A percentile compares a stretch with the other conserved stretches of the same genome.
These are phyloP conservation scores for Pheosia tremula DNA, from an alignment of 2,888 invertebrate species.

Conservation along the genomic window DNA sequence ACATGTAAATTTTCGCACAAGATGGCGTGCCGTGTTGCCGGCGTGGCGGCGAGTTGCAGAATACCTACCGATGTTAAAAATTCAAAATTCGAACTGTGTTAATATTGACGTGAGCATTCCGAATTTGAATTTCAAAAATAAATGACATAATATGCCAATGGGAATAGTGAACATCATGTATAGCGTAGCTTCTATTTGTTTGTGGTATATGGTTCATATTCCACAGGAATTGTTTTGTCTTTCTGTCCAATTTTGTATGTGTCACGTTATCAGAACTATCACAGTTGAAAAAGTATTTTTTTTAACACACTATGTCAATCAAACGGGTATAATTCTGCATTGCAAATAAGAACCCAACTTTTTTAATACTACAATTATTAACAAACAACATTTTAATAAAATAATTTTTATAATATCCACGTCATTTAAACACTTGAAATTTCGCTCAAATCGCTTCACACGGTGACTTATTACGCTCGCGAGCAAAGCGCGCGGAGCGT, in stretches of 20 bases:
- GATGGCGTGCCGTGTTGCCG: conserved; percentile 33
- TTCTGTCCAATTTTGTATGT: no score
- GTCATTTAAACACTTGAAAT: background rate
- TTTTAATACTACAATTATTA: no score
- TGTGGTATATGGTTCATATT: no score
- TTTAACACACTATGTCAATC: no score
- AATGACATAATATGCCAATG: no score
- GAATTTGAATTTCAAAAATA: background rate
- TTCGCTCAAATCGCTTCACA: background rate
- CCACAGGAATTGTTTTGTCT: no score
- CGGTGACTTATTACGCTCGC: background rate
- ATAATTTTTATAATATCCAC: background rate
- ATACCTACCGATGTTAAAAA: conserved; percentile 26
- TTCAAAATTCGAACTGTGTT: background rate
- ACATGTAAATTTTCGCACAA: conserved; percentile 54
- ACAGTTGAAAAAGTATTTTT: no score
- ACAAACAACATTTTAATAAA: background rate
- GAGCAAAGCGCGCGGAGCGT: conserved; percentile 29
- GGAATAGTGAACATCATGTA: no score
- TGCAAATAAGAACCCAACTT: no score
- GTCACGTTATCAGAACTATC: no score
- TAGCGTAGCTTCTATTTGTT: no score
- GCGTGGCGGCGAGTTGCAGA: conserved; percentile 24
- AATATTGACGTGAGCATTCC: background rate
- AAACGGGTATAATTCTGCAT: no score